Evolutionary conservation across 1,140 invertebrate species (phyloP).

Genomic region (Papilio polytes): DNA sequence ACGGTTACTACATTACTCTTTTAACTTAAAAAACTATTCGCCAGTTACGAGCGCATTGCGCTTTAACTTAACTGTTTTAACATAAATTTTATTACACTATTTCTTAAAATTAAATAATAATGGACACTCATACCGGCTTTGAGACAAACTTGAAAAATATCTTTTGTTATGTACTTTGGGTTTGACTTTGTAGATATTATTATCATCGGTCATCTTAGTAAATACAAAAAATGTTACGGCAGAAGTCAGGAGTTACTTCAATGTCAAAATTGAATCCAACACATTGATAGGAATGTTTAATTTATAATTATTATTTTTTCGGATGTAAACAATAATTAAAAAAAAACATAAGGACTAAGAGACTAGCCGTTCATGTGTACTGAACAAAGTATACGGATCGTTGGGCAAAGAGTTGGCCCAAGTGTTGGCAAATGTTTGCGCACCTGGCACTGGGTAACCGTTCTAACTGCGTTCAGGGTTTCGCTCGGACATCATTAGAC

Average conservation of each 20-base stretch:
- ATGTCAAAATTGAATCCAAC: neutral
- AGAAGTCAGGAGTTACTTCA: neutral
- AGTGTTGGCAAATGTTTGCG: conserved; percentile 48
- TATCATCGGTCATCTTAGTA: no score
- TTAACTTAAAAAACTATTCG: conserved; percentile 42
- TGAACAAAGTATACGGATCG: conserved; percentile 27
- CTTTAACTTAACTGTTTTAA: conserved; percentile 25
- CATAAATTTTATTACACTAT: conserved; percentile 31
- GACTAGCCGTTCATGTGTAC: neutral
- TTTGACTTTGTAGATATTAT: no score
- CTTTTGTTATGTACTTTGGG: neutral
- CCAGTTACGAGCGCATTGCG: neutral
- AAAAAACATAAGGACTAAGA: conserved; percentile 8
- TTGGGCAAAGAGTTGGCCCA: conserved; percentile 2
- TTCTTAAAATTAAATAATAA: conserved; percentile 18
- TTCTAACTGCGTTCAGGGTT: conserved; percentile 46
- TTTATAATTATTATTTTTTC: neutral
- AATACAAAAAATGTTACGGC: neutral
- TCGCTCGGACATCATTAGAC: conserved; percentile 53
- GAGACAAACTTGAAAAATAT: neutral
- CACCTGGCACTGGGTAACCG: conserved; percentile 40
- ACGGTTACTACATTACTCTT: conserved; percentile 38
- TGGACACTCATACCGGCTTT: neutral
- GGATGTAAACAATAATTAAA: neutral
- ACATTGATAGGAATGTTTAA: neutral